Percentiles rank a stretch among this genome's conserved stretches.
phyloP scores from a whole-genome alignment of 1,140 invertebrate genomes.

The Lepidurus apus region DNA sequence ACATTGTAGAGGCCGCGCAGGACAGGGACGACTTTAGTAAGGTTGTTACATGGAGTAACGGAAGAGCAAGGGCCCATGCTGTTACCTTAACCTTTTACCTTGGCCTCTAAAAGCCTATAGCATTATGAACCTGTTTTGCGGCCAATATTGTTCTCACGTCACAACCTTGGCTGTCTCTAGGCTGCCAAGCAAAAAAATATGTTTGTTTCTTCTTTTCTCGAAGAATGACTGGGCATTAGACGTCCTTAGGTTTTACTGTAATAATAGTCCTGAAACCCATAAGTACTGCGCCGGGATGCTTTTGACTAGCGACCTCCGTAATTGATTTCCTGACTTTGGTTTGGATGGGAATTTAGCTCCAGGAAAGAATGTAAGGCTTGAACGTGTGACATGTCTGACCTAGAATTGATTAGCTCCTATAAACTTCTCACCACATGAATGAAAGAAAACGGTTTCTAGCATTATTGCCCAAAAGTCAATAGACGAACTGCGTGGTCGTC shows the following conservation, averaged over 20 bases:
- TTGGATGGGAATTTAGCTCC: not conserved
- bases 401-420: not conserved
- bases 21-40: not conserved
- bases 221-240: not conserved
- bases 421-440: not conserved
- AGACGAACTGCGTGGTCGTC: not conserved
- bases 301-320: not conserved
- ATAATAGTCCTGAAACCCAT: too few species aligned
- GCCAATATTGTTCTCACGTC: not conserved
- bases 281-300: too few species aligned
- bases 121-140: not conserved
- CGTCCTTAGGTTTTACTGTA: not conserved
- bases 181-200: not conserved
- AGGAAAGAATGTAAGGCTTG: not conserved
- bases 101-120: not conserved
- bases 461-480: not conserved
- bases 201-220: not conserved
- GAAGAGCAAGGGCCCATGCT: not conserved
- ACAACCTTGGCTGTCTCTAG: not conserved
- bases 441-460: slow-evolving; percentile 4
- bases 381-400: slow-evolving; percentile 21
- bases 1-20: not conserved
- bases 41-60: too few species aligned
- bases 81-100: not conserved
- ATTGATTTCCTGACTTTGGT: not conserved